These are phyloP conservation scores for Drosophila watanabei DNA, from an alignment of 1,140 invertebrate genomes.

Conservation along the genomic window DNA sequence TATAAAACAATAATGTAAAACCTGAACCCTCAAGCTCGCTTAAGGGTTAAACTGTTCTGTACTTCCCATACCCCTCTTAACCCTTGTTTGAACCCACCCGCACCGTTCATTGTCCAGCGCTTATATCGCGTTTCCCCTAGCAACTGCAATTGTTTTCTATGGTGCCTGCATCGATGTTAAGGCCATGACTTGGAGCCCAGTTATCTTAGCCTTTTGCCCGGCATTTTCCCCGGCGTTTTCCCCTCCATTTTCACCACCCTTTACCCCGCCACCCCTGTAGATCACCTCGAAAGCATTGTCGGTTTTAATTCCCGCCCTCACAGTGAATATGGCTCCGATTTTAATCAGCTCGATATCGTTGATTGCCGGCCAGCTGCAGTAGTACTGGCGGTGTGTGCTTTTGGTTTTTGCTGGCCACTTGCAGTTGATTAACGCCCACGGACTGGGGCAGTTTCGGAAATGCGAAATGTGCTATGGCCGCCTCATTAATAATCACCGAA, in stretches of 20 bases:
- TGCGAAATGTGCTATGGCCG: conserved; percentile 16
- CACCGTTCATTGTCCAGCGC: conserved; percentile 44
- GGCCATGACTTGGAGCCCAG: conserved; percentile 59
- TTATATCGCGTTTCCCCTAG: conserved; percentile 29
- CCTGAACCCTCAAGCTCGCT: neutral
- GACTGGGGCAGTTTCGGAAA: conserved; percentile 11
- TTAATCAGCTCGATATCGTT: conserved; percentile 72
- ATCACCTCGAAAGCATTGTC: conserved; percentile 4
- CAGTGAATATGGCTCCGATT: conserved; percentile 60
- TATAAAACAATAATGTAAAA: neutral
- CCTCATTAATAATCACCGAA: conserved; percentile 33
- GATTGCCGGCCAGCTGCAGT: conserved; percentile 42
- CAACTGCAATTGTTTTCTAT: conserved; percentile 77
- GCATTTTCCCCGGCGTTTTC: neutral
- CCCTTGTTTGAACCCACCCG: conserved; percentile 7
- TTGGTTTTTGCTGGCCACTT: conserved; percentile 31
- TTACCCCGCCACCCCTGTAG: neutral
- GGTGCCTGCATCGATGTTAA: conserved; percentile 62
- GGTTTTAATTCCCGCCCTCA: conserved; percentile 62
- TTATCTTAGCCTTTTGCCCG: conserved; percentile 54
- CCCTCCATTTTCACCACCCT: neutral
- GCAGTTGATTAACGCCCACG: conserved; percentile 59
- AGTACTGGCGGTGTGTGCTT: neutral
- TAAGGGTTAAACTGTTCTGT: neutral
- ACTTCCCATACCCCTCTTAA: neutral